phyloP scores from a whole-genome alignment of 2,113 vertebrate species.

The Struthio camelus region DNA sequence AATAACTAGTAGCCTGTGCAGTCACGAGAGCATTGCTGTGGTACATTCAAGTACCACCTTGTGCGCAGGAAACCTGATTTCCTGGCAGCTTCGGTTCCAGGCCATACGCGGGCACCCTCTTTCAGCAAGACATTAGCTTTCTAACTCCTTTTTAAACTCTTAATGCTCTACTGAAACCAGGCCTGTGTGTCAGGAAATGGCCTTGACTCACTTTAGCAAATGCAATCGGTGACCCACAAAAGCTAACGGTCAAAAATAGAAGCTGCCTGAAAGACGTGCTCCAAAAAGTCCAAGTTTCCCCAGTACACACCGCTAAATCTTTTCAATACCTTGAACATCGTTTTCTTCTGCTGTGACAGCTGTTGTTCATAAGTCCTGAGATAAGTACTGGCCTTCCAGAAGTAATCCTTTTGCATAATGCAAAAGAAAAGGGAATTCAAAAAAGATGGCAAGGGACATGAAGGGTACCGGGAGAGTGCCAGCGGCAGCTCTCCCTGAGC shows the following conservation, averaged over 20 bases:
- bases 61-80: not conserved
- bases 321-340: not conserved
- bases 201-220: not conserved
- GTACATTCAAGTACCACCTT: rapidly evolving
- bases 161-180: not conserved
- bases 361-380: not conserved
- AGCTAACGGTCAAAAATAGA: not conserved
- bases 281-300: not conserved
- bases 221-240: not conserved
- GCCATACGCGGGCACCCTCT: not conserved
- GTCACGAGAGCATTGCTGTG: not conserved
- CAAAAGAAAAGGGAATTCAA: not conserved
- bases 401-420: not conserved
- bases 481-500: not conserved
- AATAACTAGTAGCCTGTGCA: not conserved
- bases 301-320: not conserved
- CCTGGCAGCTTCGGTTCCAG: not conserved
- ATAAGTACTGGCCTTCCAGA: not conserved
- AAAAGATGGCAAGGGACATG: not conserved
- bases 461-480: not conserved
- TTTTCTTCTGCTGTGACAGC: not conserved
- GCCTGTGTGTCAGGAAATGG: not conserved
- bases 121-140: not conserved
- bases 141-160: not conserved
- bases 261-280: not conserved